Evolutionary conservation across 2,888 invertebrate species (phyloP).

Genomic region (Hemicrepidius hirtus): DNA sequence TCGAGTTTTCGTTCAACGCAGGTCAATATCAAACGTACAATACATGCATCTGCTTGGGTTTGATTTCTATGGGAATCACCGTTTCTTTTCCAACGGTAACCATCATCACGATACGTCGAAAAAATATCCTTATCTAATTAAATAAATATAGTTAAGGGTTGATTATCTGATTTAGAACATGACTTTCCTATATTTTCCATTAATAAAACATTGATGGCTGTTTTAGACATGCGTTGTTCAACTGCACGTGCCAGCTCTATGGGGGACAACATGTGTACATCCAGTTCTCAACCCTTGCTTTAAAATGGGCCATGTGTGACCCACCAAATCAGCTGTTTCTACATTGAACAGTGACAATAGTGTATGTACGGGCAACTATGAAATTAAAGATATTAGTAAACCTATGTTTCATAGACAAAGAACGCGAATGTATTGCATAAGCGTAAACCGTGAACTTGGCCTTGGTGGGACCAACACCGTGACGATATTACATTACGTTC

Average conservation of each 20-base stretch:
- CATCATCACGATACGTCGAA: too few relatives aligned
- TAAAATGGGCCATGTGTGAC: conserved; percentile 6
- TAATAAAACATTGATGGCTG: background rate
- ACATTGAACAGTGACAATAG: conserved; percentile 21
- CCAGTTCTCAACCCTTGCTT: conserved; percentile 33
- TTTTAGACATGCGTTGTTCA: background rate
- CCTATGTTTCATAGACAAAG: conserved; percentile 49
- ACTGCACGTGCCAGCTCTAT: conserved; percentile 41
- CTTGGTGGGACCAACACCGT: conserved; percentile 54
- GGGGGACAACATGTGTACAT: conserved; percentile 43
- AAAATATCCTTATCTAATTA: too few relatives aligned
- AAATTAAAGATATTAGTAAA: conserved; percentile 13
- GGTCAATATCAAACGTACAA: too few relatives aligned
- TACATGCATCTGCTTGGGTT: too few relatives aligned
- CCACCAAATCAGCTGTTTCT: conserved; percentile 25
- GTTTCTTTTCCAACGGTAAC: too few relatives aligned
- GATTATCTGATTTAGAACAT: too few relatives aligned
- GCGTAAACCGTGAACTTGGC: conserved; percentile 56
- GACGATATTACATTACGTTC: conserved; percentile 50
- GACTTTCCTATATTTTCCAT: background rate
- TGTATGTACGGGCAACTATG: background rate
- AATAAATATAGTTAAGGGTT: too few relatives aligned
- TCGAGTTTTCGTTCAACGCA: too few relatives aligned
- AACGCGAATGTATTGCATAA: conserved; percentile 48
- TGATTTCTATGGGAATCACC: too few relatives aligned